Conservation (phyloP, 2,113 vertebrate genomes). For the Electrona antarctica region DNA sequence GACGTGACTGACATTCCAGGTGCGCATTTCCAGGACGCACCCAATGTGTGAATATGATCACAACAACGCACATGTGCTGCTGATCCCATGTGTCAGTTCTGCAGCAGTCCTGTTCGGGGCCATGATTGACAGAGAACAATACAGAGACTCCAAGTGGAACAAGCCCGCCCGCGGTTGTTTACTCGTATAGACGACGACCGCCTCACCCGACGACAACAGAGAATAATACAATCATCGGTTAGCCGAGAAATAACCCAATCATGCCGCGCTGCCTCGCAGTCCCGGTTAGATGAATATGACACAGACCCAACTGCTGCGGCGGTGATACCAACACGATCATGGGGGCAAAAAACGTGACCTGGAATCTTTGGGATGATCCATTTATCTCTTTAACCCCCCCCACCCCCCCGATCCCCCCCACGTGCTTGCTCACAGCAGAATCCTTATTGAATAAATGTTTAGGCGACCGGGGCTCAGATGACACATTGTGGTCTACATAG, state of each 20-base stretch:
- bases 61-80: neutral
- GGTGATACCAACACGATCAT: slow-evolving; percentile 53
- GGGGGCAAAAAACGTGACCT: slow-evolving; percentile 56
- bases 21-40: no score
- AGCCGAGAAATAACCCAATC: slow-evolving; percentile 70
- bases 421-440: slow-evolving; percentile 55
- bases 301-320: slow-evolving; percentile 30
- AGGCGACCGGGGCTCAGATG: slow-evolving; percentile 62
- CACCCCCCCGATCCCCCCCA: slow-evolving; percentile 3
- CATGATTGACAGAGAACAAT: slow-evolving; percentile 24
- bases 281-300: slow-evolving; percentile 62
- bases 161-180: slow-evolving; percentile 56
- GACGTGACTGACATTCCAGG: no score
- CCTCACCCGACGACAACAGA: slow-evolving; percentile 51
- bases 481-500: slow-evolving; percentile 70
- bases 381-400: slow-evolving; percentile 50
- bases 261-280: slow-evolving; percentile 58
- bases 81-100: neutral
- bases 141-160: slow-evolving; percentile 22
- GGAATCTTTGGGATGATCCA: slow-evolving; percentile 59
- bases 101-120: slow-evolving; percentile 20
- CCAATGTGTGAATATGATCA: no score
- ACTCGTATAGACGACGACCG: slow-evolving; percentile 26
- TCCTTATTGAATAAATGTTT: slow-evolving; percentile 74
- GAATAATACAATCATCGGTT: slow-evolving; percentile 69